These are phyloP conservation scores for Stomatorhinus ivindoensis DNA, from an alignment of 2,113 vertebrate species.

Conservation along the genomic window DNA sequence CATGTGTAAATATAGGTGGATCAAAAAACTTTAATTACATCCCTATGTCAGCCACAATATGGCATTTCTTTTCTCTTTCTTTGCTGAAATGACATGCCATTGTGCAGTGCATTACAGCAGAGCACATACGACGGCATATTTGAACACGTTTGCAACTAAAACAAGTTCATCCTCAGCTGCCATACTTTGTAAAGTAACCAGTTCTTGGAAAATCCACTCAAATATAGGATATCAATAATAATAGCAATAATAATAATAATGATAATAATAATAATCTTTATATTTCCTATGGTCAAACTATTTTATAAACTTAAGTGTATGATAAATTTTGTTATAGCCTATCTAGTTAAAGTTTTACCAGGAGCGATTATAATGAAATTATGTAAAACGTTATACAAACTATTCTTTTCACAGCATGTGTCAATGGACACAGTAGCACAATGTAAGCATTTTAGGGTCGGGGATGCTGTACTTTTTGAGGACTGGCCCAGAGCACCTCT, in stretches of 20 bases:
- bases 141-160: background rate
- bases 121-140: background rate
- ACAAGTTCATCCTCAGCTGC: background rate
- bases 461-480: background rate
- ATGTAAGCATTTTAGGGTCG: background rate
- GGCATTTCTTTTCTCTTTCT: background rate
- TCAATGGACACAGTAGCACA: background rate
- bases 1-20: background rate
- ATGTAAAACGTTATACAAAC: background rate
- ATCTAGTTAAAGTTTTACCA: background rate
- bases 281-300: background rate
- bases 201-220: background rate
- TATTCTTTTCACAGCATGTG: background rate
- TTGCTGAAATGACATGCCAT: slow-evolving; percentile 4
- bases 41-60: background rate
- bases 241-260: background rate
- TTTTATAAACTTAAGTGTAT: background rate
- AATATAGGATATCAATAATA: background rate
- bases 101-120: background rate
- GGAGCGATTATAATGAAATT: background rate
- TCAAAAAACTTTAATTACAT: slow-evolving; percentile 4
- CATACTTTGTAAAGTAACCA: background rate
- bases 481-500: background rate
- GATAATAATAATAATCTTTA: background rate
- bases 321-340: background rate